phyloP scores from a whole-genome alignment of 1,140 invertebrate genomes.

The Zaprionus camerounensis region DNA sequence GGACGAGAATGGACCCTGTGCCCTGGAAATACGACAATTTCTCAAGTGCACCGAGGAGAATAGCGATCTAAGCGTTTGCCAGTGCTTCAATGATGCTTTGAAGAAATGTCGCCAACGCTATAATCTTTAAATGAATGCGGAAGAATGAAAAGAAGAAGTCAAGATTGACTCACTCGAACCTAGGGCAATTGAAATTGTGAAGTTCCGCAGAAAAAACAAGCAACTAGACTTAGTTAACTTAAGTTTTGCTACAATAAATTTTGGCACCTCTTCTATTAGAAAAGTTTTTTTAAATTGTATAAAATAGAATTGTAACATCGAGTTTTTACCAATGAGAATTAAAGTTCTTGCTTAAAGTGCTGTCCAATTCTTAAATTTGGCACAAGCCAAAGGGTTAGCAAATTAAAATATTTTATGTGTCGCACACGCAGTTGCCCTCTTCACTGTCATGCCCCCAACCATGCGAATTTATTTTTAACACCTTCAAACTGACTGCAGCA shows the following conservation, averaged over 20 bases:
- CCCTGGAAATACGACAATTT: conserved; percentile 95
- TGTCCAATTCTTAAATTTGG: not conserved
- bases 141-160: too few relatives aligned
- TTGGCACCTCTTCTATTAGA: too few relatives aligned
- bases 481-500: conserved; percentile 57
- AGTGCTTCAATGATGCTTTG: conserved; percentile 95
- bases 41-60: conserved; percentile 93
- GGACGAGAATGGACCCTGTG: conserved; percentile 88
- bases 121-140: conserved; percentile 45
- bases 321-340: not conserved
- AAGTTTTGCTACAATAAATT: too few relatives aligned
- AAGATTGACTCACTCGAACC: not conserved
- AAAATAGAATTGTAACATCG: too few relatives aligned
- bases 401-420: conserved; percentile 75
- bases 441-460: conserved; percentile 26
- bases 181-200: conserved; percentile 1
- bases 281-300: too few relatives aligned
- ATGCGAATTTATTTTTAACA: conserved; percentile 52
- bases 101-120: conserved; percentile 90
- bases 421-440: conserved; percentile 46
- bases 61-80: conserved; percentile 91
- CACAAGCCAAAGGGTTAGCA: conserved; percentile 31
- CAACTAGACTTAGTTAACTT: too few relatives aligned
- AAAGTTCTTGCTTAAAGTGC: not conserved
- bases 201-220: not conserved